Conservation (phyloP, 2,113 vertebrate genomes). For the Tragelaphus imberbis region DNA sequence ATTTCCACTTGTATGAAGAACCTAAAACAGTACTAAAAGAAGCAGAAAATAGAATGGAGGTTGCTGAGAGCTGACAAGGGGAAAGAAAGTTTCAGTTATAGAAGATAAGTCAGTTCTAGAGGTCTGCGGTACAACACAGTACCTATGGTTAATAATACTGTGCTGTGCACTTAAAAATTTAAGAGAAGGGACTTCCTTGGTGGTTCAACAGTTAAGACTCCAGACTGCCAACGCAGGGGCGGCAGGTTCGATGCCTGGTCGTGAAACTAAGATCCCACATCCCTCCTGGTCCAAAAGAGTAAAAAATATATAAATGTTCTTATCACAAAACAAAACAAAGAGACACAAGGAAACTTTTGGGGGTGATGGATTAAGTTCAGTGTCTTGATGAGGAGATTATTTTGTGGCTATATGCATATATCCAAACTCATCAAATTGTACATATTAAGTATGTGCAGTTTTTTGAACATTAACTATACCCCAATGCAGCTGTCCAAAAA, state of each 20-base stretch:
- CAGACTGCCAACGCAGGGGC: neutral
- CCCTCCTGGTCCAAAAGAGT: neutral
- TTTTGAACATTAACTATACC: neutral
- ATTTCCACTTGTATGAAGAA: neutral
- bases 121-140: too few species aligned
- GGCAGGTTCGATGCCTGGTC: accelerated
- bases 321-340: neutral
- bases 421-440: neutral
- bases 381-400: neutral
- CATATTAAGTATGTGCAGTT: neutral
- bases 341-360: neutral
- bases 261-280: neutral
- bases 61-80: neutral
- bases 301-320: neutral
- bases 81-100: neutral
- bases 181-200: neutral
- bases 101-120: neutral
- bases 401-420: accelerated
- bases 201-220: neutral
- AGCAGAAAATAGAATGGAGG: neutral
- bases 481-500: neutral
- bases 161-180: neutral
- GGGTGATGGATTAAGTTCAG: too few species aligned
- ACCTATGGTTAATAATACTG: neutral
- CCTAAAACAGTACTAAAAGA: neutral